Base-by-base conservation (phyloP, 1,140 invertebrate genomes). In the Episyrphus balteatus region DNA sequence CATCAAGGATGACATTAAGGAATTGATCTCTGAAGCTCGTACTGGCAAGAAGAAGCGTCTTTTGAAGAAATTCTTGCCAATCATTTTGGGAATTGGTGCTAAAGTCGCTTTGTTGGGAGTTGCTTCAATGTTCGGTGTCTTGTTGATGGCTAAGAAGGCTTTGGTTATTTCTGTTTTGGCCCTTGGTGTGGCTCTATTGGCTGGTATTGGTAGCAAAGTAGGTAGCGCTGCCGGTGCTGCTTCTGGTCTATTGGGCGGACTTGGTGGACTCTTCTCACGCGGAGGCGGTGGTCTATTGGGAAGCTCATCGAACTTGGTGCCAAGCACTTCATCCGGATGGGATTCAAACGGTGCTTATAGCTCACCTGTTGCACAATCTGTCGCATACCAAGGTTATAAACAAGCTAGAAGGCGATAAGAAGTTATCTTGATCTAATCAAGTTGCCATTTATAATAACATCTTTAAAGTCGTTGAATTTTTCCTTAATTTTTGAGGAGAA, bases 61-160 rank as follows among this genome's bases (percentile, higher is more conserved):
- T 11, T 41, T 80, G 48, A 75, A 74, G 56, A 66, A 71, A 47
- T 56, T 82, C 15, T 51, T 81, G 44, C 79, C 79, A 9, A 58
- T 81, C 26, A 53, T 82, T 42, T 51, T 79, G 32, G 75, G 71
- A 30, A 68, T 79, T 14, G 81, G 80, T 65, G 61, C 78, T 49
- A 82, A 82, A 58, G 61, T 81, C 40, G 76, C 71, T 34, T 64
- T 71, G 2, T 61, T 82, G 33, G 70, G 72, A 13, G 70, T 73
- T 26, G 63, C 80, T 13, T 68, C 73, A 12, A 79, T 77, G 70
- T 72, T 82, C 56, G 74, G 69, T 26, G 73, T 80, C 47, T 72
- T 73, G 30, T 62, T 82, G 37, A 61, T 82, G 53, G 80, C 80
- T 54, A 82, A 83, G 70, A 82, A 81, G 55, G 80, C 80, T 42